phyloP scores from a whole-genome alignment of 2,113 vertebrate species.

The Rhinoptilus africanus region DNA sequence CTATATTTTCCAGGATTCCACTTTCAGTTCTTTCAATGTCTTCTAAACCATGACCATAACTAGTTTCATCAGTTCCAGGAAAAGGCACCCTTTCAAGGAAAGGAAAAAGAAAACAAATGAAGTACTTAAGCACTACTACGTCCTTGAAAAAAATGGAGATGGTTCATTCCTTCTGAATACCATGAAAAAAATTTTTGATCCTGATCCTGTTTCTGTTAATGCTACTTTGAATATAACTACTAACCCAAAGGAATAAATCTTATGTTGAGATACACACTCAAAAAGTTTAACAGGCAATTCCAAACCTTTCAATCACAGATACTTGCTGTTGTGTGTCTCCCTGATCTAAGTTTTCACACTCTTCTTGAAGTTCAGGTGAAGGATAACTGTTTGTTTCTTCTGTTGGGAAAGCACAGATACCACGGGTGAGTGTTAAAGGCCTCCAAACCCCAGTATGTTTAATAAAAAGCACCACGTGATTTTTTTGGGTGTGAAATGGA shows the following conservation, averaged over 20 bases:
- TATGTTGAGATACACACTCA: neutral
- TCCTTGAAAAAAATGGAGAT: neutral
- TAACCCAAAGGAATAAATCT: neutral
- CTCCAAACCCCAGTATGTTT: neutral
- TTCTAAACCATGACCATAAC: neutral
- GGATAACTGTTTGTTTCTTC: conserved; percentile 80
- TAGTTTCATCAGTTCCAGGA: neutral
- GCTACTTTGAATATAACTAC: neutral
- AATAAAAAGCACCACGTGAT: neutral
- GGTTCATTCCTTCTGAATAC: neutral
- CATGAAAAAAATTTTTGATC: neutral
- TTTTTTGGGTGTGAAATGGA: neutral
- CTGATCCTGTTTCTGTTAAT: neutral
- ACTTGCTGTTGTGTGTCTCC: conserved; percentile 17
- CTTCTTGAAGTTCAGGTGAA: conserved; percentile 50
- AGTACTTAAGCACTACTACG: neutral
- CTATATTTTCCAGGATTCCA: neutral
- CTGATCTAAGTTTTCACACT: conserved; percentile 66
- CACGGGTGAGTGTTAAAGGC: neutral
- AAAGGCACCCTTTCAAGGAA: neutral
- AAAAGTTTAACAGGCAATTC: neutral
- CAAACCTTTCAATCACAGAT: neutral
- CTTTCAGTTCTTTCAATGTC: neutral
- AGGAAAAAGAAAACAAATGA: no score
- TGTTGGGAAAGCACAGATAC: conserved; percentile 39